Evolutionary conservation across 1,140 invertebrate genomes (phyloP).

Genomic region (Drosophila ananassae): DNA sequence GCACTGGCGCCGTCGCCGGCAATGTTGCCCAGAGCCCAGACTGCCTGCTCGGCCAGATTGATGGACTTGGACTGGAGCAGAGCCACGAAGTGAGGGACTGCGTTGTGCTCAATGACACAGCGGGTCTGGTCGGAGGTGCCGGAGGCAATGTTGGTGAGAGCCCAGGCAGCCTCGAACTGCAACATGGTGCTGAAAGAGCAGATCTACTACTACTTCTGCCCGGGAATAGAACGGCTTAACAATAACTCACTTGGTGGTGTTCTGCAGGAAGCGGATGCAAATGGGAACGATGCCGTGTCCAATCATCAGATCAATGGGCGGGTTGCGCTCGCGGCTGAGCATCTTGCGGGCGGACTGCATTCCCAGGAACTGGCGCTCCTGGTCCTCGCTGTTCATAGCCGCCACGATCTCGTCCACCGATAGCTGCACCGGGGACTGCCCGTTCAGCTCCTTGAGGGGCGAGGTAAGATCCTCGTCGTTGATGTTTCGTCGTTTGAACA

Average conservation of each 20-base stretch:
- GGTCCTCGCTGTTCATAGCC: conserved; percentile 87
- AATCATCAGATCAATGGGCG: conserved; percentile 97
- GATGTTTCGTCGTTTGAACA: conserved; percentile 97
- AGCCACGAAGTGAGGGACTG: conserved; percentile 92
- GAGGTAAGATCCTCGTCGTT: conserved; percentile 85
- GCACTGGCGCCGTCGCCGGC: conserved; percentile 93
- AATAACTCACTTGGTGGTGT: conserved; percentile 88
- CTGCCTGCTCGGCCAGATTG: conserved; percentile 96
- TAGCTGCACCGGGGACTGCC: conserved; percentile 83
- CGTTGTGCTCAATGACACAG: conserved; percentile 93
- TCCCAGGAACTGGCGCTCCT: conserved; percentile 87
- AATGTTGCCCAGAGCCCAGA: conserved; percentile 99
- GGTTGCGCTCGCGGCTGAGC: conserved; percentile 95
- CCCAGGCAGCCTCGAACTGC: conserved; percentile 99
- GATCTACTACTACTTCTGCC: background rate
- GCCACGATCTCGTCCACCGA: conserved; percentile 87
- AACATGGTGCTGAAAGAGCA: conserved; percentile 88
- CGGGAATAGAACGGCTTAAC: background rate
- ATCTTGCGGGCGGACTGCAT: conserved; percentile 94
- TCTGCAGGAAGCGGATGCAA: conserved; percentile 91
- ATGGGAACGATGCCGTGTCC: conserved; percentile 93
- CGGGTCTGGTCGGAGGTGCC: conserved; percentile 96
- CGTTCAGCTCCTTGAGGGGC: conserved; percentile 86
- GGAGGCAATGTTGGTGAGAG: conserved; percentile 98
- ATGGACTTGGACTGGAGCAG: conserved; percentile 90